Evolutionary conservation across 2,797 vertebrate genomes (phyloP).

Genomic region (Cirrhinus molitorella): DNA sequence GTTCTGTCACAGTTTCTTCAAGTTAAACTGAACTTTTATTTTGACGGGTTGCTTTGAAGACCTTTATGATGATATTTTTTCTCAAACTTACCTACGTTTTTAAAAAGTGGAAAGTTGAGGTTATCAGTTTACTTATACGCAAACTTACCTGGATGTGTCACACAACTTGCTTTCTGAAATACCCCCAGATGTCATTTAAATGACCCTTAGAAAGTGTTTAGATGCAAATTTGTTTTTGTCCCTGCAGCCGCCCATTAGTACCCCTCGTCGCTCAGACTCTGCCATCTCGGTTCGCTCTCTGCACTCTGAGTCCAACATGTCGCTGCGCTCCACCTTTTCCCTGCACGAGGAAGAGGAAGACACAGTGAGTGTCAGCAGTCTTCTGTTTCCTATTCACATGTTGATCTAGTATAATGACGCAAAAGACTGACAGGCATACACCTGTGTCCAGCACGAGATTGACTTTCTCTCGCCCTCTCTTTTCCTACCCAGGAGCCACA

Average conservation of each 20-base stretch:
- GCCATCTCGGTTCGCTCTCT: constrained; percentile 96
- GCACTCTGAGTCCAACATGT: constrained; percentile 99
- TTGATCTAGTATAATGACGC: background rate
- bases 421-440: constrained; percentile 1
- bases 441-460: constrained; percentile 24
- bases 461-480: background rate
- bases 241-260: constrained; percentile 57
- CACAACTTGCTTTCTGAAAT: background rate
- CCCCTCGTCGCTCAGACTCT: constrained; percentile 88
- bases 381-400: constrained; percentile 37
- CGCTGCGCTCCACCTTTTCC: constrained; percentile 96
- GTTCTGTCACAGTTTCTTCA: no score
- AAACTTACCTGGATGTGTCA: background rate
- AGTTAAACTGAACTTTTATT: no score
- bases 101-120: background rate
- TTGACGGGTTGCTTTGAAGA: no score
- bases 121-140: background rate
- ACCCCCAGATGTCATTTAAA: background rate
- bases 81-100: background rate
- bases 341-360: constrained; percentile 98
- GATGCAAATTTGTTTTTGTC: background rate
- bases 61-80: no score
- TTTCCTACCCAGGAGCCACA: constrained; percentile 85
- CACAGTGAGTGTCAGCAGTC: constrained; percentile 79
- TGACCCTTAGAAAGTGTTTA: background rate